phyloP scores from a whole-genome alignment of 2,113 vertebrate species.

The Albula goreensis region DNA sequence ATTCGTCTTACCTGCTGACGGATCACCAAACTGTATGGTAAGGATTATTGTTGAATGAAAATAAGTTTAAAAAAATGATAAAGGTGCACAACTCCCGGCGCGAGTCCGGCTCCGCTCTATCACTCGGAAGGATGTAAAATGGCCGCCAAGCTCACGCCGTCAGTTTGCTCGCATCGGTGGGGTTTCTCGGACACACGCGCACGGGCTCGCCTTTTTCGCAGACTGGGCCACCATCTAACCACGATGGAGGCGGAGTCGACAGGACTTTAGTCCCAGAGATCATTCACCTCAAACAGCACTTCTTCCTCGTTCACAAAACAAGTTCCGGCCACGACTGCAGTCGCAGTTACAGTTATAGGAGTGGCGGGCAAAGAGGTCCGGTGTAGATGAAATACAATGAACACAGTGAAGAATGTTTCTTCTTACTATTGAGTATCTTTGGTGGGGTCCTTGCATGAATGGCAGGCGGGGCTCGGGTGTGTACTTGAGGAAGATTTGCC shows the following conservation, averaged over 20 bases:
- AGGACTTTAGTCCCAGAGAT: conserved; percentile 41
- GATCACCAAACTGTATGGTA: conserved; percentile 65
- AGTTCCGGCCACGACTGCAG: not conserved
- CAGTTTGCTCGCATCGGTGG: conserved; percentile 76
- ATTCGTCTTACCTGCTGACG: conserved; percentile 73
- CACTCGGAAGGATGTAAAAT: conserved; percentile 95
- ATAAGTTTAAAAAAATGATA: conserved; percentile 65
- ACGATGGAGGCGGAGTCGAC: conserved; percentile 59
- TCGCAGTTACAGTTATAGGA: not conserved
- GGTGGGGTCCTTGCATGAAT: not conserved
- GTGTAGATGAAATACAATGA: not conserved
- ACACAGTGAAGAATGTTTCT: not conserved
- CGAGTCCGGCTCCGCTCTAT: conserved; percentile 86
- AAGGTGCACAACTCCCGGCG: conserved; percentile 79
- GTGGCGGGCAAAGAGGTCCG: not conserved
- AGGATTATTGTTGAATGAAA: conserved; percentile 69
- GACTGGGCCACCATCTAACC: conserved; percentile 47
- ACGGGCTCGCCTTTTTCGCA: conserved; percentile 67
- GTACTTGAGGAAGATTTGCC: too few species aligned
- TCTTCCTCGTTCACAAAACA: not conserved
- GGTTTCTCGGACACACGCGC: conserved; percentile 77
- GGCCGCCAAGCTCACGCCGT: conserved; percentile 88
- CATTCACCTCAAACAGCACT: not conserved
- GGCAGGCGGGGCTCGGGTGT: not conserved
- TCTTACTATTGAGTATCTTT: not conserved